These are phyloP conservation scores for Montifringilla adamsi DNA, from an alignment of 2,113 vertebrate species.

Conservation along the genomic window DNA sequence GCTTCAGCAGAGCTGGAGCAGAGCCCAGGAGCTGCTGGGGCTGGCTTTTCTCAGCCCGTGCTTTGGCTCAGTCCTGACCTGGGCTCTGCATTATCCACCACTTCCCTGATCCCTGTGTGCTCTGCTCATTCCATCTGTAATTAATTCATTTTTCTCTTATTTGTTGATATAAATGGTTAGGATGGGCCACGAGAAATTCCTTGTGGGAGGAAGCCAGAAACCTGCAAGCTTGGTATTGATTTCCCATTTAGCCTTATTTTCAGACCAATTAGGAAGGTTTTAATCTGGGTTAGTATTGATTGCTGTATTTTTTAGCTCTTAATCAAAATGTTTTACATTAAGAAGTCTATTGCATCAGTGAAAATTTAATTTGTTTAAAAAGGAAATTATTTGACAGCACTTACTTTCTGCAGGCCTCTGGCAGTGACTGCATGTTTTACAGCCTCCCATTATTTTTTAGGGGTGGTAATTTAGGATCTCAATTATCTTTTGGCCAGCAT, in stretches of 20 bases:
- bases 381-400: background rate
- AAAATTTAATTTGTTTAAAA: background rate
- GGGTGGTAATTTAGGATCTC: background rate
- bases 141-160: background rate
- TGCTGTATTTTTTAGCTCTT: background rate
- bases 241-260: constrained; percentile 34
- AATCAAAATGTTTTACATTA: background rate
- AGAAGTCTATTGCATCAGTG: background rate
- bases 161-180: background rate
- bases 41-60: background rate
- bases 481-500: background rate
- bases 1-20: background rate
- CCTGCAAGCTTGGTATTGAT: constrained; percentile 5
- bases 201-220: background rate
- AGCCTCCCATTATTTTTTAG: background rate
- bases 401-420: background rate
- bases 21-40: background rate
- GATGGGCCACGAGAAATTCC: background rate
- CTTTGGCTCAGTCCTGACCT: background rate
- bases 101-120: background rate
- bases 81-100: background rate
- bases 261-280: constrained; percentile 26
- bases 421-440: background rate
- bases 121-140: background rate
- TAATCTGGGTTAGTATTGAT: constrained; percentile 29